A percentile compares a stretch with the other conserved stretches of the same genome.
phyloP scores from a whole-genome alignment of 92 coral and sea anemone species.

The Actinostola sp. region DNA sequence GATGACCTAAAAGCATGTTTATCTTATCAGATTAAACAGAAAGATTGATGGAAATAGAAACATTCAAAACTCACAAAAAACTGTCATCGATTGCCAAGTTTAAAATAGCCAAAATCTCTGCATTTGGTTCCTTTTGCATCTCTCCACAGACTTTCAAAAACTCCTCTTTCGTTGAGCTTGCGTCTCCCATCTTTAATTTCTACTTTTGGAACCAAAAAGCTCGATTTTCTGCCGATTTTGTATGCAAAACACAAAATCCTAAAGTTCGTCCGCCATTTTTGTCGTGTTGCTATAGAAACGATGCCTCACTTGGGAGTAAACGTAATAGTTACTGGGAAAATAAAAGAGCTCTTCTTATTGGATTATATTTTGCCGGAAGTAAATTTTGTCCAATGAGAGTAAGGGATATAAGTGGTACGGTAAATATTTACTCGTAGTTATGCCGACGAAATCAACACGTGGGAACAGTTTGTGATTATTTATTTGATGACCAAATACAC shows the following conservation, averaged over 20 bases:
- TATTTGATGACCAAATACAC: background rate
- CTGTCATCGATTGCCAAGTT: conserved; percentile 82
- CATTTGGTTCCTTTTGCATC: conserved; percentile 63
- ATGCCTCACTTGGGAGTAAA: conserved; percentile 16
- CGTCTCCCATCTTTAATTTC: conserved; percentile 73
- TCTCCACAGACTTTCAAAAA: conserved; percentile 81
- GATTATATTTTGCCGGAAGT: background rate
- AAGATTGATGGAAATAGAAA: conserved; percentile 2
- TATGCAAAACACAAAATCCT: background rate
- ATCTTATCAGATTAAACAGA: background rate
- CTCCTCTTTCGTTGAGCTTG: conserved; percentile 78
- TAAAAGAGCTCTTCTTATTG: conserved; percentile 22
- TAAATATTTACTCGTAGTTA: conserved; percentile 84
- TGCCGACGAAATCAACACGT: conserved; percentile 39
- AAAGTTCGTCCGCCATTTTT: conserved; percentile 68
- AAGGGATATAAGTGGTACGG: background rate
- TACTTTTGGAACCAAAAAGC: background rate
- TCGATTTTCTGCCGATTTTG: background rate
- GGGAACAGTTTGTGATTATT: background rate
- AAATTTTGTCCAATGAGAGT: conserved; percentile 36
- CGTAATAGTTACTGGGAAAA: background rate
- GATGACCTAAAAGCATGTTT: background rate
- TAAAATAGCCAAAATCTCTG: conserved; percentile 79
- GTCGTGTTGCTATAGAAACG: conserved; percentile 50
- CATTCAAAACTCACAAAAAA: conserved; percentile 69